phyloP scores from a whole-genome alignment of 2,888 invertebrate species.

The Hermaeophaga mercurialis region DNA sequence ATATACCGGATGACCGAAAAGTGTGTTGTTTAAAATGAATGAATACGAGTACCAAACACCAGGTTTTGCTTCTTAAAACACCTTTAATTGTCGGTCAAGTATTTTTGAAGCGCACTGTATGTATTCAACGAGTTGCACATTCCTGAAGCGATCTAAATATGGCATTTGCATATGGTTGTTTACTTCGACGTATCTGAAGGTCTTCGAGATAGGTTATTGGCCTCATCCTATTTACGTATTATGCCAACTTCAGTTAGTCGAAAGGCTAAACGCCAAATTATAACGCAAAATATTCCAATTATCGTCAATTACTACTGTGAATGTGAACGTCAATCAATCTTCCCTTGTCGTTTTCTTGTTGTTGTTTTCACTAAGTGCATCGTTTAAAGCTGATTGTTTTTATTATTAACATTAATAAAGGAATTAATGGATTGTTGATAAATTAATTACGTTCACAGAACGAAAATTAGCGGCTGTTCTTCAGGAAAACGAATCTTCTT shows the following conservation, averaged over 20 bases:
- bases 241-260: conserved; percentile 8
- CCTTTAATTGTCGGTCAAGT: no score
- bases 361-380: not conserved
- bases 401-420: not conserved
- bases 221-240: conserved; percentile 12
- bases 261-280: conserved; percentile 17
- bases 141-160: no score
- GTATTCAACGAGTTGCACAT: no score
- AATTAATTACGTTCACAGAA: no score
- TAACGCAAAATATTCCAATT: conserved; percentile 24
- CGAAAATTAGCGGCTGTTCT: no score
- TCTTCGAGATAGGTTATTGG: conserved; percentile 12
- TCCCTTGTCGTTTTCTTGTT: conserved; percentile 2
- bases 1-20: no score
- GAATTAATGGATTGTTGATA: not conserved
- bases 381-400: conserved; percentile 5
- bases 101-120: no score
- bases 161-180: conserved; percentile 1
- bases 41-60: no score
- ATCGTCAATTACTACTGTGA: conserved; percentile 9
- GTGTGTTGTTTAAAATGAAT: no score
- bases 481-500: no score
- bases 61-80: no score
- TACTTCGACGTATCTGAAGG: not conserved
- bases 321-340: conserved; percentile 4